Evolutionary conservation across 1,140 invertebrate species (phyloP).

Genomic region (Drosophila ananassae): DNA sequence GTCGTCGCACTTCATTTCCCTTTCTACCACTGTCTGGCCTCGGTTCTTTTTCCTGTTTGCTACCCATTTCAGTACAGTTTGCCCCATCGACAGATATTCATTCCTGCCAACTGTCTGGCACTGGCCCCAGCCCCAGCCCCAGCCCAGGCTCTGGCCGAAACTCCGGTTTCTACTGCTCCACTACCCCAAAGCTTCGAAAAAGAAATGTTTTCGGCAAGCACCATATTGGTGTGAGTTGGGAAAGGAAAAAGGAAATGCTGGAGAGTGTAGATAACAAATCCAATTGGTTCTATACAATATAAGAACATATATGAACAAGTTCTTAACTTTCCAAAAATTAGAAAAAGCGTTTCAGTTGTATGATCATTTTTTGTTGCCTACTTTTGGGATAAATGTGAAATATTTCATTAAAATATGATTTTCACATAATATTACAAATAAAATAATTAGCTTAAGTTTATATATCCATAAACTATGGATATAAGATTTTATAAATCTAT

Average conservation of each 20-base stretch:
- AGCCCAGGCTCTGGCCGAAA: slow-evolving; percentile 10
- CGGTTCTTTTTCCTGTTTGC: slow-evolving; percentile 11
- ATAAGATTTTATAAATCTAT: too few species aligned
- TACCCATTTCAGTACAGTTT: slow-evolving; percentile 65
- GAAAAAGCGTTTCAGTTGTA: neutral
- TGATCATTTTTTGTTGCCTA: slow-evolving; percentile 8
- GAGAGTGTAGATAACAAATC: neutral
- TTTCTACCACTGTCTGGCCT: slow-evolving; percentile 69
- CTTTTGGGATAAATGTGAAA: neutral
- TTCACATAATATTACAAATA: too few species aligned
- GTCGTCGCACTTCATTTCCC: slow-evolving; percentile 70
- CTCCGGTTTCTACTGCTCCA: slow-evolving; percentile 54
- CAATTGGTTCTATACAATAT: too few species aligned
- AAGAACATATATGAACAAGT: neutral
- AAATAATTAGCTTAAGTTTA: too few species aligned
- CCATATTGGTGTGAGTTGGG: neutral
- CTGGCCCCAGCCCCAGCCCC: neutral
- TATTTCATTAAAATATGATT: neutral
- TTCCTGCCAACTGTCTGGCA: slow-evolving; percentile 30
- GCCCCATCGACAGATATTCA: slow-evolving; percentile 21
- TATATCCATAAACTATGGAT: too few species aligned
- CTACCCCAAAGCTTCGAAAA: slow-evolving; percentile 68
- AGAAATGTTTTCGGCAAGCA: slow-evolving; percentile 31
- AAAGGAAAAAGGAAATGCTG: slow-evolving; percentile 8
- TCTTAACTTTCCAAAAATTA: neutral